Evolutionary conservation across 2,888 invertebrate genomes (phyloP), one percentile per base, ranked within the genome.

Genomic region (Zaprionus lineosus): DNA sequence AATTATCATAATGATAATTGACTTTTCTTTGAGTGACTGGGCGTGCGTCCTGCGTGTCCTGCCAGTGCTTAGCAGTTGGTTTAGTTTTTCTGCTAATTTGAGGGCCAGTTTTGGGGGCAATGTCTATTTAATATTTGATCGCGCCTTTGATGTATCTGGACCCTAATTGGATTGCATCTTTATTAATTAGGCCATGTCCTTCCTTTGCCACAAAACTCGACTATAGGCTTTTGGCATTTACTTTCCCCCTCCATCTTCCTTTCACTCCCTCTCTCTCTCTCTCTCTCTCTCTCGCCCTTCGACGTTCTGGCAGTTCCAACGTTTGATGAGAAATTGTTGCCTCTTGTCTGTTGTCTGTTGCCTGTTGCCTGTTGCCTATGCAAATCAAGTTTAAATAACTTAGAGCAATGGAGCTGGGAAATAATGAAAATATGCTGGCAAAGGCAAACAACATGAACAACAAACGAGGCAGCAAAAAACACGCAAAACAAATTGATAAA

Each of bases 1-100:
- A 83, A 78, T 78, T 83, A 76, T 71, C 75, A 82, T 82, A 60
- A 76, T 82, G 69, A 81, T 75, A 77, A 78, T 74, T 74, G 47
- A 57, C 66, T 78, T 55, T 44, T 50, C 55, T 36, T 40, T 24
- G 24, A 24, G 2, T 24, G 24, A 7, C 24, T 8, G 2, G 4
- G 24, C 3, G 14, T 8, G 9, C 31, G 26, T 26, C 6, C 37
- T 15, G 16, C 8, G 18, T 15, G 40, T 12, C 12, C 19, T 31
- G 6, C 8, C 56, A 52, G 44, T 55, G 47, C 40, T 57, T 51
- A 43, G 53, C 66, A 74, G 58, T 69, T 64, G 61, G 52, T 55
- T 70, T 66, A 70, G 74, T 58, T 74, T 62, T 39, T 61, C 52
- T 33, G 53, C 53, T 41, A 41, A 41, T 39, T 28, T 3, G 28